Base-by-base conservation (phyloP, 2,797 vertebrate species). In the Enteromius paludinosus region DNA sequence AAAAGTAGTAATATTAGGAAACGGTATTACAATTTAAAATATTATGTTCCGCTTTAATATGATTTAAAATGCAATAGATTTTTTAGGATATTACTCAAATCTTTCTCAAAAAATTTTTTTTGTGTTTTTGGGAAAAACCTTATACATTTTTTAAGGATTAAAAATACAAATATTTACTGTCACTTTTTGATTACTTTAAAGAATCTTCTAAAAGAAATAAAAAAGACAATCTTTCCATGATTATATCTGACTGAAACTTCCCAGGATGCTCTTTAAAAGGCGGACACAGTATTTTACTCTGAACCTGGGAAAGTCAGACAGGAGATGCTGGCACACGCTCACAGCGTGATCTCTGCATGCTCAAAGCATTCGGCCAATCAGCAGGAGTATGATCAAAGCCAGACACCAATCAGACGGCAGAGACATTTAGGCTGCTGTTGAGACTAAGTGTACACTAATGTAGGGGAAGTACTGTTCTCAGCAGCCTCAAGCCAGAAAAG, bases 331-430 rank as follows among this genome's bases (percentile, higher is more conserved):
- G 15, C 84, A 86, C 77, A 83, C 15, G 23, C 28, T 69, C 76
- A 12, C 11, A 25, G 79, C 83, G 4, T 87, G 84, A 62, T 77
- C 84, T 75, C 59, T 1, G 71, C 83, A 77, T 86, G 87, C 35
- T 59, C 41, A n/a, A 18, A 30, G 28, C 66, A 68, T 12, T 17
- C 14, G 4, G 35, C 87, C 82, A 84, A 84, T 84, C 52, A 73
- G 80, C 52, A 15, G 35, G 23, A 65, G 43, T 45, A 33, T 79
- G 83, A 62, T 82, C 49, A n/a, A 0, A 41, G 18, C 25, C 71
- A 64, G n/a, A 49, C 49, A 41, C 84, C 83, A 84, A 80, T 84
- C 76, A 83, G 82, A 65, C 2, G 10, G 64, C 69, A 28, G 69
- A 73, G 28, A 64, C 59, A 35, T 52, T 49, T 73, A 5, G 33